Evolutionary conservation across 2,888 invertebrate genomes (phyloP).

Genomic region (Drosophila anceps): DNA sequence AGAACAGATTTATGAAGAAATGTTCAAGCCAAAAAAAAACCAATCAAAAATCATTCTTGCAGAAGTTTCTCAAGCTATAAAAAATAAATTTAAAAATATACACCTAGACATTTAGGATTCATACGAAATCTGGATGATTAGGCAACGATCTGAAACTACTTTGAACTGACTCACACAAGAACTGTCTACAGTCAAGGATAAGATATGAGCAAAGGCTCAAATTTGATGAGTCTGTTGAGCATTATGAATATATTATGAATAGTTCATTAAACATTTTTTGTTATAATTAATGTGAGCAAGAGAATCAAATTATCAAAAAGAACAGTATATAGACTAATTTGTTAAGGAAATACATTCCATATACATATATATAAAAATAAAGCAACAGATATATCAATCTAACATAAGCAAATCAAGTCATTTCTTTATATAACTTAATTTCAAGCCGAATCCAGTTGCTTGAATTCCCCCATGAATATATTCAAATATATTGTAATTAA

Average conservation of each 20-base stretch:
- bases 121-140: background rate
- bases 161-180: background rate
- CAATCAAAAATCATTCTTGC: background rate
- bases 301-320: background rate
- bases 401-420: background rate
- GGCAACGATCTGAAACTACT: background rate
- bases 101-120: background rate
- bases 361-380: background rate
- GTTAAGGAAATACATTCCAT: background rate
- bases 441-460: background rate
- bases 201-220: background rate
- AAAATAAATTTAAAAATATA: background rate
- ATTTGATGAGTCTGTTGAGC: background rate
- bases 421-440: slow-evolving; percentile 1
- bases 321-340: background rate
- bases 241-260: background rate
- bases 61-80: background rate
- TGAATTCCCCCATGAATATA: slow-evolving; percentile 1
- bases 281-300: background rate
- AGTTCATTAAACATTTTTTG: slow-evolving; percentile 2
- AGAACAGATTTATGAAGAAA: background rate
- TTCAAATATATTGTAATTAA: slow-evolving; percentile 11
- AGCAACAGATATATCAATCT: background rate
- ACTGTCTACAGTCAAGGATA: background rate
- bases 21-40: background rate